Base-by-base conservation (phyloP, 2,797 vertebrate species). In the Scleropages formosus region DNA sequence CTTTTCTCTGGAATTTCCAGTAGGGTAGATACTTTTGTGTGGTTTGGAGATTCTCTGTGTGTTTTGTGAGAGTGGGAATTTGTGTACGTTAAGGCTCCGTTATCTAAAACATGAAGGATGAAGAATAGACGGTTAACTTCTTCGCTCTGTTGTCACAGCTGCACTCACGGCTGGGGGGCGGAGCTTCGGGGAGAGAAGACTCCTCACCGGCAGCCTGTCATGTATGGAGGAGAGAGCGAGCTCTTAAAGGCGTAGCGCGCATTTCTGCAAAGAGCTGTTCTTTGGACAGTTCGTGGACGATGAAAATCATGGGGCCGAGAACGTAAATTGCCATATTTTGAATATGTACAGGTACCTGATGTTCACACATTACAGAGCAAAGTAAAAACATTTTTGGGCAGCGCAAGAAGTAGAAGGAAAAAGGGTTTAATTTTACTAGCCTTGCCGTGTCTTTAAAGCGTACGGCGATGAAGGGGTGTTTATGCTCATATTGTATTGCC, bases 221-320 rank as follows among this genome's bases (percentile, higher is more conserved):
- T 72, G 9, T 72, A 46, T 62, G 20, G 20, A 76, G 59, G 44
- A 63, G 71, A 70, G 46, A 46, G 66, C n/a, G n/a, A 76, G 18
- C 20, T 46, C 65, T 75, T 76, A 75, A 69, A 75, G 53, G 39
- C 39, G n/a, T 58, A 61, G 56, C 0, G 16, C 31, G 27, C 59
- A 13, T 24, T 63, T 72, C 7, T 59, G 46, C 51, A 65, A 58
- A 39, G 62, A 10, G n/a, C 56, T 64, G 51, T 53, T 26, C 31
- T 65, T 44, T 9, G 26, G 12, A 8, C 44, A 31, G 20, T 6
- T 39, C 2, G 2, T 39, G 2, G 31, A 49, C n/a, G 24, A 7
- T 49, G 12, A 47, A 4, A 67, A 9, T 16, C 65, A 74, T 51
- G 20, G 4, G 12, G 24, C 31, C 67, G 26, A 20, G 11, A 22